phyloP scores from a whole-genome alignment of 1,140 invertebrate genomes.

The Globodera ellingtonae region DNA sequence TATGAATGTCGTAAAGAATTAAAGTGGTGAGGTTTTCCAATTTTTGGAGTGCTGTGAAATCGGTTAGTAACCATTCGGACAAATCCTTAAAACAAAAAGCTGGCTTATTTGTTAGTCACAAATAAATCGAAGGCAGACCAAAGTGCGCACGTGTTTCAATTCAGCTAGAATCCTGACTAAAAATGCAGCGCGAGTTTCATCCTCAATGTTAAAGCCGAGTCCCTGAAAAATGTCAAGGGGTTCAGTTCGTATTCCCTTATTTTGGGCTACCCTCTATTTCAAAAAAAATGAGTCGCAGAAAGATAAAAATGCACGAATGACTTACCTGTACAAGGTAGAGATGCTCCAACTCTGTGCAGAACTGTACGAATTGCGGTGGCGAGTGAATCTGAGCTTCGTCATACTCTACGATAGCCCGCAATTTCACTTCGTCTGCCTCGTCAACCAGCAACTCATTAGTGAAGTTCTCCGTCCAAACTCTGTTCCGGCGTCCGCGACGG shows the following conservation, averaged over 20 bases:
- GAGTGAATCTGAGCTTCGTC: constrained; percentile 24
- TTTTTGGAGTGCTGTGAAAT: constrained; percentile 21
- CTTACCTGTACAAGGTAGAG: constrained; percentile 35
- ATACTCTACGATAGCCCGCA: constrained; percentile 20
- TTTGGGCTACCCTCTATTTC: too few species aligned
- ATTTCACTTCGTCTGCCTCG: constrained; percentile 15
- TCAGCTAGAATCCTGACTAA: constrained; percentile 25
- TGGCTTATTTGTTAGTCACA: not conserved
- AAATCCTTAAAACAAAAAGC: constrained; percentile 16
- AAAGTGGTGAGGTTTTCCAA: constrained; percentile 34
- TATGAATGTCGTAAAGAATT: constrained; percentile 42
- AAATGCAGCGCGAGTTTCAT: constrained; percentile 30
- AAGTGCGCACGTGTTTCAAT: constrained; percentile 27
- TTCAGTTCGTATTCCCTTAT: too few species aligned
- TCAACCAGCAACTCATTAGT: constrained; percentile 16
- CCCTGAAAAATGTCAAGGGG: constrained; percentile 26
- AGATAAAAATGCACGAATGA: not conserved
- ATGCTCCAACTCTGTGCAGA: constrained; percentile 39
- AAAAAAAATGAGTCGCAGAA: too few species aligned
- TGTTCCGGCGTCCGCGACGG: constrained; percentile 4
- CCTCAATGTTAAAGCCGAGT: constrained; percentile 39
- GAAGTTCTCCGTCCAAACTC: not conserved
- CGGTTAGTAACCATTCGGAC: constrained; percentile 28
- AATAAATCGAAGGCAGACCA: constrained; percentile 33
- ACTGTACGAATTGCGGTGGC: constrained; percentile 37